Conservation (phyloP, 2,888 invertebrate genomes). For the Nymphalis urticae region DNA sequence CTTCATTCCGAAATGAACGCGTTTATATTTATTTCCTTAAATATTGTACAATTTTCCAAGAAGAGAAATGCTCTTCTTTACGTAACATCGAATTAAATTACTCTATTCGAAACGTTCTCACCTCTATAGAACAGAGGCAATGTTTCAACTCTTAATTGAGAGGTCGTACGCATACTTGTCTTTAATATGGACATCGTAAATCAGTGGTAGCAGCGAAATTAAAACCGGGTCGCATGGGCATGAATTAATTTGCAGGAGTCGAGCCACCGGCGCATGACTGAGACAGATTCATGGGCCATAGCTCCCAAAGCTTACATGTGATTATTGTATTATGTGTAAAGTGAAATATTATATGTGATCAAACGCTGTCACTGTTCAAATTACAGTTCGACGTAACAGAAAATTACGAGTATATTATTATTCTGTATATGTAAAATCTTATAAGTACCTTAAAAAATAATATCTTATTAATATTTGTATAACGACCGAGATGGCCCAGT, state of each 20-base stretch:
- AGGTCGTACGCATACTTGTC: conserved; percentile 64
- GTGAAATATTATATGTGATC: conserved; percentile 21
- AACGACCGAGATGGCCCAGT: too few species aligned
- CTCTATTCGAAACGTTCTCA: conserved; percentile 57
- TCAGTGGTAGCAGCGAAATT: conserved; percentile 72
- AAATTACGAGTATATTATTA: not conserved
- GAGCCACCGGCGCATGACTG: conserved; percentile 53
- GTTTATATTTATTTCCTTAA: not conserved
- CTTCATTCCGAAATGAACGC: too few species aligned
- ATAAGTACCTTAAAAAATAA: too few species aligned
- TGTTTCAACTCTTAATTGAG: conserved; percentile 52
- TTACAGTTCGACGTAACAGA: not conserved
- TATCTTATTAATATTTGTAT: too few species aligned
- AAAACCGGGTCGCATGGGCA: conserved; percentile 63
- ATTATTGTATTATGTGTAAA: conserved; percentile 23
- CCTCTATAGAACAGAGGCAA: conserved; percentile 49
- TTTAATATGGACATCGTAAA: conserved; percentile 73
- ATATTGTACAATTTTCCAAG: conserved; percentile 8
- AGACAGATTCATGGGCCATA: conserved; percentile 66
- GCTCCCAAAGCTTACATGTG: conserved; percentile 50
- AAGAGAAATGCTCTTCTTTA: conserved; percentile 14
- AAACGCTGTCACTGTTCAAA: not conserved
- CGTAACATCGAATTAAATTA: conserved; percentile 40
- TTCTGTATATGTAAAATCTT: too few species aligned
- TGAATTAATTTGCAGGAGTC: conserved; percentile 66